phyloP scores from a whole-genome alignment of 2,888 invertebrate genomes.

The Scaptomyza parva region DNA sequence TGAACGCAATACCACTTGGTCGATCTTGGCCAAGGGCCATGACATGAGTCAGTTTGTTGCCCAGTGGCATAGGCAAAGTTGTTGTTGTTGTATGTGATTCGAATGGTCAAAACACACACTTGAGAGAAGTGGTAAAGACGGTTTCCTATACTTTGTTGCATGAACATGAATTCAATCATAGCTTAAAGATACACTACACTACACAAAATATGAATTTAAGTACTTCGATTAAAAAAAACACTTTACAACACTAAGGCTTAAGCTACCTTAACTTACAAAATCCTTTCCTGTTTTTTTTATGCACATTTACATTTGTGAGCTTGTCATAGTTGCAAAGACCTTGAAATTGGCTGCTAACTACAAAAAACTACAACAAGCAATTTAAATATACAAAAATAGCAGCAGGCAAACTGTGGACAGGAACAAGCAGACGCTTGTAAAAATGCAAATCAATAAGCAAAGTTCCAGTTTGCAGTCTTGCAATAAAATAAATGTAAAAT shows the following conservation, averaged over 20 bases:
- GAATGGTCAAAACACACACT: constrained; percentile 35
- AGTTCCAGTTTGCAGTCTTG: constrained; percentile 62
- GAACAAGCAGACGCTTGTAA: constrained; percentile 69
- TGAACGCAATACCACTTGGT: constrained; percentile 65
- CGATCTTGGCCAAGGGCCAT: constrained; percentile 65
- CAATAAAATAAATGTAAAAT: constrained; percentile 77
- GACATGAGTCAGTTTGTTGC: constrained; percentile 48
- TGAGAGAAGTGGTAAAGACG: background rate
- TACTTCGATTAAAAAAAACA: background rate
- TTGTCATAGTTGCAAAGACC: constrained; percentile 41
- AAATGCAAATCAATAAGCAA: constrained; percentile 79
- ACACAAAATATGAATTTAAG: no score
- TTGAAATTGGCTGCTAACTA: constrained; percentile 38
- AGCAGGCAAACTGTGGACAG: constrained; percentile 51
- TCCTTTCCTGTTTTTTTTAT: constrained; percentile 4
- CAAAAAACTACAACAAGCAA: constrained; percentile 48
- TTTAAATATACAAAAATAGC: constrained; percentile 77
- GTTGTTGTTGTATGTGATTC: constrained; percentile 61
- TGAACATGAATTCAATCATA: constrained; percentile 2
- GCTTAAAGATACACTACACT: background rate
- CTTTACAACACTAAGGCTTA: background rate
- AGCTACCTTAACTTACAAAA: background rate
- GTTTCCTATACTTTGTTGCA: constrained; percentile 14
- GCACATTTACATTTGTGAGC: constrained; percentile 13
- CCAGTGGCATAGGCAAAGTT: constrained; percentile 25